phyloP scores from a whole-genome alignment of 1,140 invertebrate genomes.

The Pogonomyrmex barbatus region DNA sequence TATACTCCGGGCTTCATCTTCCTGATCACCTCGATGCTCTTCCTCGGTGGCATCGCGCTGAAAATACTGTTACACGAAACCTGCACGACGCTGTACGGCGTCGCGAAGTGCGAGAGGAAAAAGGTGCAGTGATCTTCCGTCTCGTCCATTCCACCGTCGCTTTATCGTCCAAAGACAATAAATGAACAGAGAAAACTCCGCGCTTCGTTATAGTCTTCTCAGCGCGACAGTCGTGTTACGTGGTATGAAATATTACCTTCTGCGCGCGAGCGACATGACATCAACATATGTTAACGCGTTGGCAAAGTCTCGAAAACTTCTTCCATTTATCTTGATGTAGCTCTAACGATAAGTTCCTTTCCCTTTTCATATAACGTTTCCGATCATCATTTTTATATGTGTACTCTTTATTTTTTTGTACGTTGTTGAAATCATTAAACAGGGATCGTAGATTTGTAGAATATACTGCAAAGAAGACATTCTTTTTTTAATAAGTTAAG shows the following conservation, averaged over 20 bases:
- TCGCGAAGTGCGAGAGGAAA: constrained; percentile 62
- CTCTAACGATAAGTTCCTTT: neutral
- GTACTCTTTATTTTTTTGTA: neutral
- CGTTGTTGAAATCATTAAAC: neutral
- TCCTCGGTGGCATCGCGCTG: constrained; percentile 79
- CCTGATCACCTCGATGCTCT: constrained; percentile 78
- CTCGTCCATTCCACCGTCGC: too few relatives aligned
- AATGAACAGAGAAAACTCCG: constrained; percentile 4
- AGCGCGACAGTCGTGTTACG: neutral
- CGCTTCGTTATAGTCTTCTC: neutral
- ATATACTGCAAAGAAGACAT: neutral
- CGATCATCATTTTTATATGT: neutral
- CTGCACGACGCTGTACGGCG: neutral
- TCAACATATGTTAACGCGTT: constrained; percentile 10
- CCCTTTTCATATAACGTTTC: neutral
- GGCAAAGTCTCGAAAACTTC: neutral
- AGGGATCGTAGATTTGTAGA: constrained; percentile 33
- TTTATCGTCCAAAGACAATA: constrained; percentile 32
- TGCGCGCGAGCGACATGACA: neutral
- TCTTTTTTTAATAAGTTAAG: neutral
- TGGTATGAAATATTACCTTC: neutral
- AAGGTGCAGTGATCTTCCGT: constrained; percentile 71
- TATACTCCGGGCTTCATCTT: constrained; percentile 84
- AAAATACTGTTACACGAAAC: constrained; percentile 80
- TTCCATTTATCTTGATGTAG: neutral